Conservation (phyloP, 2,797 vertebrate genomes). For the Forpus xanthops region DNA sequence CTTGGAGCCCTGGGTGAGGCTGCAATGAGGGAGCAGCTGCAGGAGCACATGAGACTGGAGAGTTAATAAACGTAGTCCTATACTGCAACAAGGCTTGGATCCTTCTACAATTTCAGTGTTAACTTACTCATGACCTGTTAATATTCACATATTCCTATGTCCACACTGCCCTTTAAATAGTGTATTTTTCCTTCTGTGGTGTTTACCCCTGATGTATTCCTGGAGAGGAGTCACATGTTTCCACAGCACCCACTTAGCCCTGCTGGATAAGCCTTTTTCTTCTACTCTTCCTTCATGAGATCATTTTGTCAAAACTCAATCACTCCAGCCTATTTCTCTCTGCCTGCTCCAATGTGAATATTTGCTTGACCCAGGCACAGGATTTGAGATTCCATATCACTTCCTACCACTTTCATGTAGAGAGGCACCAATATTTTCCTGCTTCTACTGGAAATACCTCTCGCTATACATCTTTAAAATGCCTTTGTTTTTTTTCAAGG, state of each 20-base stretch:
- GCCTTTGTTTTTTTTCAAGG: neutral
- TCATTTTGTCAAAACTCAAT: neutral
- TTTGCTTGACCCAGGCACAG: neutral
- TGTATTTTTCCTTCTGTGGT: neutral
- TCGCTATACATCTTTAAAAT: neutral
- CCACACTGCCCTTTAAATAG: neutral
- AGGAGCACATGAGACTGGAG: neutral
- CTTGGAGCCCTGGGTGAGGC: neutral
- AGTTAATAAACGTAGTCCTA: neutral
- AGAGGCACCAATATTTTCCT: neutral
- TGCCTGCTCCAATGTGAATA: neutral
- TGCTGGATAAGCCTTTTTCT: neutral
- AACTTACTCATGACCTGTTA: neutral
- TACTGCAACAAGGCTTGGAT: neutral
- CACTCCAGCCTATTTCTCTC: neutral
- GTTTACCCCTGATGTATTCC: neutral
- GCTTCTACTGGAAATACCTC: neutral
- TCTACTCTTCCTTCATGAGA: neutral
- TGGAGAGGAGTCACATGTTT: neutral
- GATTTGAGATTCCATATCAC: neutral
- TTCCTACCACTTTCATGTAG: neutral
- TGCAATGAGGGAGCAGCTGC: accelerated
- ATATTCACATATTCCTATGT: neutral
- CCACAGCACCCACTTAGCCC: neutral
- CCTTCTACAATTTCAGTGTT: neutral